These are phyloP conservation scores for Himalopsyche tibetana DNA, from an alignment of 2,888 invertebrate genomes.

Conservation along the genomic window DNA sequence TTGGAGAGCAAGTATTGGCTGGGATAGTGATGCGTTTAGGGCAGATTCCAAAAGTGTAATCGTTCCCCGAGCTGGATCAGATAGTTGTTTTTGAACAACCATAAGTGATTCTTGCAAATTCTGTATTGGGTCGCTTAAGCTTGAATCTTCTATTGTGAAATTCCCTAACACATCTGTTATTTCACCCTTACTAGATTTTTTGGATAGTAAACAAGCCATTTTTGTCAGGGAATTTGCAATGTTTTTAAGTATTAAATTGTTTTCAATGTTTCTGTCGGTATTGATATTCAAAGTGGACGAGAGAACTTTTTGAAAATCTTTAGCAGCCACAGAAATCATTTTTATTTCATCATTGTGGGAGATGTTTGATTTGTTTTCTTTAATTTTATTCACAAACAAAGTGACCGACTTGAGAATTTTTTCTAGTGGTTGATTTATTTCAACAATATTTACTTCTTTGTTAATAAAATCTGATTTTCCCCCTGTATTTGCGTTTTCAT, in stretches of 20 bases:
- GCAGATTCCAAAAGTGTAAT: conserved; percentile 69
- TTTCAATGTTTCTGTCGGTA: neutral
- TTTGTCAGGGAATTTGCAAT: conserved; percentile 49
- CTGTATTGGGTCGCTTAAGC: conserved; percentile 64
- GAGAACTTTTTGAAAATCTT: conserved; percentile 1
- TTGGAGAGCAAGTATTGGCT: conserved; percentile 71
- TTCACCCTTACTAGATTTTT: neutral
- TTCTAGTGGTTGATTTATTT: neutral
- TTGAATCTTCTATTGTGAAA: conserved; percentile 65
- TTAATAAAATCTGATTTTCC: neutral
- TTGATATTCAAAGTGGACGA: neutral
- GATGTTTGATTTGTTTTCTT: neutral
- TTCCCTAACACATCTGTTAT: neutral
- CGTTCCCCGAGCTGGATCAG: conserved; percentile 69
- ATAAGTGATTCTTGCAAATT: conserved; percentile 70
- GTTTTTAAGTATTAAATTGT: conserved; percentile 22
- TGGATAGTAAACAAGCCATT: conserved; percentile 2
- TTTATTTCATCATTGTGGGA: neutral
- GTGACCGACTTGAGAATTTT: neutral
- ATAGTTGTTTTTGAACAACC: conserved; percentile 70
- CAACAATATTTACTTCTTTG: neutral
- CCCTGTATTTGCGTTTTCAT: conserved; percentile 48
- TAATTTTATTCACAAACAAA: neutral
- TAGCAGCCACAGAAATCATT: neutral
- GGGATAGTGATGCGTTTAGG: conserved; percentile 71